Percentiles rank a stretch among this genome's conserved stretches.
phyloP scores from a whole-genome alignment of 2,113 vertebrate species.

The Noctilio leporinus region DNA sequence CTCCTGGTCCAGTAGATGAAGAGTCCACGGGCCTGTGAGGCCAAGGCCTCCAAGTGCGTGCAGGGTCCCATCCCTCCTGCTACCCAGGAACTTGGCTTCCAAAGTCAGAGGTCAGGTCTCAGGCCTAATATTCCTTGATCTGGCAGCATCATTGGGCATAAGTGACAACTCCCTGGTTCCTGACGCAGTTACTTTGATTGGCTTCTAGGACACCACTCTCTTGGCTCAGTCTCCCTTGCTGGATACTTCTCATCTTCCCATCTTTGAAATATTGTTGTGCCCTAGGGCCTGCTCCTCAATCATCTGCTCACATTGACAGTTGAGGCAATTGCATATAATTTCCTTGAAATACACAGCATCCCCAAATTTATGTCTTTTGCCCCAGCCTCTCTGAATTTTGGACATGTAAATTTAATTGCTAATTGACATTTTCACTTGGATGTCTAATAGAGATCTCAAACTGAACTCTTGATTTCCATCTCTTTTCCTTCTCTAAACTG shows the following conservation, averaged over 20 bases:
- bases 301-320: background rate
- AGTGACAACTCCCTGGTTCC: background rate
- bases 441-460: background rate
- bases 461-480: background rate
- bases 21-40: background rate
- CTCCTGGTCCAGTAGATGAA: background rate
- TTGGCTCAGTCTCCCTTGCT: background rate
- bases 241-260: background rate
- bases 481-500: background rate
- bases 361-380: background rate
- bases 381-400: background rate
- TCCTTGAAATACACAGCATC: background rate
- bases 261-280: background rate
- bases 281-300: background rate
- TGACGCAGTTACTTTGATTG: background rate
- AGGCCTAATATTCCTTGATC: background rate
- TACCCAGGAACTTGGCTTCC: background rate
- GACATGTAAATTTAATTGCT: background rate
- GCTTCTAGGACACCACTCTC: background rate
- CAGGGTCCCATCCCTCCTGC: background rate
- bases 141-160: background rate
- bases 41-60: background rate
- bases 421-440: background rate
- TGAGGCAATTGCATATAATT: background rate
- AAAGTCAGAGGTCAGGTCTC: background rate